Evolutionary conservation across 2,797 vertebrate genomes (phyloP), one percentile per base, ranked within the genome.

Genomic region (Phataginus tricuspis): DNA sequence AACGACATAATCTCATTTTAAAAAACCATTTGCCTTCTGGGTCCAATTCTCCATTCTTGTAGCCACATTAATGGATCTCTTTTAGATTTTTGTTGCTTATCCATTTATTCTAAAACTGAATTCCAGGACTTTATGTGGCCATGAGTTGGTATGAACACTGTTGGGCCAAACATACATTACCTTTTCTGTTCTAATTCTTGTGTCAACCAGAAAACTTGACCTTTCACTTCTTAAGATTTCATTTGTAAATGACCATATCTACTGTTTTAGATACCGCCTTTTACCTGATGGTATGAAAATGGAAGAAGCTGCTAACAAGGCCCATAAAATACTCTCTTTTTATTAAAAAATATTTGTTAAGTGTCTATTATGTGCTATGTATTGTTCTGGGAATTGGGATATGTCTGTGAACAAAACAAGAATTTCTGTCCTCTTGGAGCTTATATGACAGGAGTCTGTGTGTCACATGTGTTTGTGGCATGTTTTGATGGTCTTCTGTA

Each of bases 51-150:
- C 34, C 13, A 71, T 72, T 87, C 14, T 77, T 64, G 25, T n/a
- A 86, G 39, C 4, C n/a, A 84, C 23, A 34, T 87, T 82, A 57
- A 59, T 90, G 11, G 39, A 53, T 57, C 25, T 75, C 7, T 39
- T 92, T 90, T 57, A 64, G 66, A 57, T 77, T 92, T 94, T 93
- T 85, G 64, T 90, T 11, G 64, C 34, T n/a, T 90, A 39, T 18
- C 45, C 39, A 31, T 68, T 95, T 14, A 77, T 71, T 37, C 9
- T 63, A 25, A 84, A 93, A 61, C 3, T 71, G 12, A 55, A 72
- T 37, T 68, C 21, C 14, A 82, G 55, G 23, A 89, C 86, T 71
- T 42, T 64, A 5, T 85, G 14, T 87, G 45, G 16, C 16, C 29
- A 37, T 86, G 68, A 86, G 21, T 49, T 96, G 69, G 25, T 71